Percentiles rank a stretch among this genome's conserved stretches.
Conservation (phyloP, 2,113 vertebrate species). For the Xerus inauris region DNA sequence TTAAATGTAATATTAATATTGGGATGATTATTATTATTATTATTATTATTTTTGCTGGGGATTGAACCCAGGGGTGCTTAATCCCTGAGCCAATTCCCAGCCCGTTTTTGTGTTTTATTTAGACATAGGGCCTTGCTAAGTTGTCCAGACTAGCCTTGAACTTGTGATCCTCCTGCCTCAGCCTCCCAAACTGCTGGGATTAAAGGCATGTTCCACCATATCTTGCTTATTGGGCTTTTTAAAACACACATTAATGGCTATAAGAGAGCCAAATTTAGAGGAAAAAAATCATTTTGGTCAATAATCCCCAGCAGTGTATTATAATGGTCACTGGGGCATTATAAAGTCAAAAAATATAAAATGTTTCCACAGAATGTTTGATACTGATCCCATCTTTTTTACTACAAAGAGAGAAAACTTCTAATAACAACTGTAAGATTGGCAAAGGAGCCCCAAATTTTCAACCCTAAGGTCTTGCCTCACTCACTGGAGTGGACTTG, state of each 20-base stretch:
- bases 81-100: too few species aligned
- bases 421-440: neutral
- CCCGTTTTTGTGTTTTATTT: too few species aligned
- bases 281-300: neutral
- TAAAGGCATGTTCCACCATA: too few species aligned
- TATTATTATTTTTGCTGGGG: too few species aligned
- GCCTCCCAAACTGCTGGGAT: too few species aligned
- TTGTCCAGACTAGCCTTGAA: too few species aligned
- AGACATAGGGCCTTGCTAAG: too few species aligned
- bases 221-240: neutral
- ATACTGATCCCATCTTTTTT: neutral
- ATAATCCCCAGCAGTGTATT: neutral
- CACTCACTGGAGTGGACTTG: neutral
- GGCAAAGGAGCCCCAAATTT: neutral
- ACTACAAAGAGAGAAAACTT: constrained; percentile 26
- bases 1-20: neutral
- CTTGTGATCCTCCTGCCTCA: too few species aligned
- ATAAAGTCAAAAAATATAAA: neutral
- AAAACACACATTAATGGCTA: constrained; percentile 2
- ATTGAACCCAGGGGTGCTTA: too few species aligned
- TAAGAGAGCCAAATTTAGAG: neutral
- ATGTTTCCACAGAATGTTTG: neutral
- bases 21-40: too few species aligned
- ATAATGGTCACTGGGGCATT: neutral
- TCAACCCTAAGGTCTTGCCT: neutral